Evolutionary conservation across 2,797 vertebrate genomes (phyloP).

Genomic region (Kryptolebias ocellatus): DNA sequence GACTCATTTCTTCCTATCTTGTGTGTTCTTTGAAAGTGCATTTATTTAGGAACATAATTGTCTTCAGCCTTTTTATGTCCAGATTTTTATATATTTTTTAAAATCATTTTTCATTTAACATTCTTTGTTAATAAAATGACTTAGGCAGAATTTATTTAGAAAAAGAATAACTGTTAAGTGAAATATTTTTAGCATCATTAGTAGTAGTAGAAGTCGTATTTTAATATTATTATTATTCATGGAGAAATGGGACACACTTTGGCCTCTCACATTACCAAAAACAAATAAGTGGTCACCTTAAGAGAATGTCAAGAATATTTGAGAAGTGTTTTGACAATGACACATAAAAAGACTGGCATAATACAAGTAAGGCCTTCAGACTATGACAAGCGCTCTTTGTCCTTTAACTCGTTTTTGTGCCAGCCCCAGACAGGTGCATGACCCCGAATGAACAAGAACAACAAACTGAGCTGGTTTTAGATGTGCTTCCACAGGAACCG

Average conservation of each 20-base stretch:
- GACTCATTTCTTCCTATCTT: slow-evolving; percentile 26
- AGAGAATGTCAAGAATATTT: too few relatives aligned
- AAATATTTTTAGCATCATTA: too few relatives aligned
- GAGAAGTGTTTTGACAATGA: slow-evolving; percentile 1
- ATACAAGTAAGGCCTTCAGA: neutral
- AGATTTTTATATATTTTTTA: too few relatives aligned
- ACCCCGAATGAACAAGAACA: slow-evolving; percentile 40
- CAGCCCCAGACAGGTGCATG: slow-evolving; percentile 31
- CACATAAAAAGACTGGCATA: neutral
- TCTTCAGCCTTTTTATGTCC: slow-evolving; percentile 13
- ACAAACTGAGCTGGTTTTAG: slow-evolving; percentile 23
- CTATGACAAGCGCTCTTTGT: slow-evolving; percentile 18
- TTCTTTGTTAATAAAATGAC: too few relatives aligned
- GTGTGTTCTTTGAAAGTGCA: slow-evolving; percentile 10
- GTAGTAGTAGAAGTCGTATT: too few relatives aligned
- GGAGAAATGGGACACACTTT: neutral
- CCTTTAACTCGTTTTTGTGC: slow-evolving; percentile 33
- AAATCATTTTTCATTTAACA: neutral
- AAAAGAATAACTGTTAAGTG: too few relatives aligned
- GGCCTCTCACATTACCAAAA: neutral
- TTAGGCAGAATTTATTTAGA: too few relatives aligned
- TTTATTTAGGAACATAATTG: slow-evolving; percentile 35
- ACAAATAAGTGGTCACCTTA: too few relatives aligned
- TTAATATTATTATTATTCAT: too few relatives aligned
- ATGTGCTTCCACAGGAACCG: slow-evolving; percentile 27